Evolutionary conservation across 2,797 vertebrate species (phyloP), one percentile per base, ranked within the genome.

Genomic region (Coccyzus lansbergi): DNA sequence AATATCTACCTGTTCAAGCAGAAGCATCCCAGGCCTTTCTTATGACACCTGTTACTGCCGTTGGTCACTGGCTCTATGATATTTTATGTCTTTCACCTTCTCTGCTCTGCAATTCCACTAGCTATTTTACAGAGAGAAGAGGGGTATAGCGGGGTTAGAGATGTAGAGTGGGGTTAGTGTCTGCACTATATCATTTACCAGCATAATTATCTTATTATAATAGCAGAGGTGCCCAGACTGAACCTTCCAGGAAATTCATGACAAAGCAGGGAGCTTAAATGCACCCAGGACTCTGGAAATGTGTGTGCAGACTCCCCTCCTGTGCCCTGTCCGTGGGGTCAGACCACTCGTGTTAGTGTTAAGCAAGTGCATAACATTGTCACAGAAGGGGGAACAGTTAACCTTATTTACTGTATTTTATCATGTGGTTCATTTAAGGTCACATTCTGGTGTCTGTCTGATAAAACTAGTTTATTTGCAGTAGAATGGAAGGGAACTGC

Each of bases 391-490:
- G 34, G 81, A 42, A 44, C 16, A 42, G 81, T 88, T 69, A 88
- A 85, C 71, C 5, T 33, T 68, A 33, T 59, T 92, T 58, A 68
- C 12, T 17, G 4, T 64, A 51, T 83, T 86, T 92, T 80, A 86
- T 79, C 44, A 31, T 25, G 33, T 44, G 44, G 31, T 38, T 79
- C 28, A 20, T 48, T 93, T 90, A 65, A 25, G 70, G 48, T 42
- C 59, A 19, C 33, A 2, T 76, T 72, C 63, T 91, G 63, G 22
- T 71, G 29, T 81, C 89, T 44, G 22, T 46, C 19, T 28, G 36
- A 59, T 62, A 72, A 71, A 46, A 55, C 76, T 48, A 62, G 62
- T 88, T 94, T 86, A 52, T 83, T 79, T 69, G 33, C 59, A 31
- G 19, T 40, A 38, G 76, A 89, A 78, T 81, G 70, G 55, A 90